Evolutionary conservation across 2,113 vertebrate genomes (phyloP), one percentile per base, ranked within the genome.

Genomic region (Rhinolophus ferrumequinum): DNA sequence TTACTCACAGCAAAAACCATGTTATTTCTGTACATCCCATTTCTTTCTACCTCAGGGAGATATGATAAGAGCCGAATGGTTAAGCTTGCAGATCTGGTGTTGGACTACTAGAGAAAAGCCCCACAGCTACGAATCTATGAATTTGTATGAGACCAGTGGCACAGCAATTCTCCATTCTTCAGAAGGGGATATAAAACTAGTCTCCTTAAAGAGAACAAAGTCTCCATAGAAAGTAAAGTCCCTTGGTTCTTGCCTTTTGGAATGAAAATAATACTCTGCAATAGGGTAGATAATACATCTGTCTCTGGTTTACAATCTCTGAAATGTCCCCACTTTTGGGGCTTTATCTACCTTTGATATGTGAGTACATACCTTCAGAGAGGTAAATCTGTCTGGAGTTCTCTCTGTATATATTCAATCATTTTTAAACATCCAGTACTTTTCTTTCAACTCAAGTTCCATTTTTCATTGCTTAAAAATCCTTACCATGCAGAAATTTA

Each of bases 401-500:
- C 44, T 86, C 11, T 82, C 2, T 60, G 16, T 54, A 30, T 44
- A 30, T 47, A 8, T 50, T 60, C 28, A 52, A 8, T 72, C 38
- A 72, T 28, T 33, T 67, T 80, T 83, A 60, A 73, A 38, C 12
- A 72, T 26, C 6, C 0, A 35, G 58, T 28, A 10, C 12, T 82
- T 83, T 30, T 72, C 12, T 75, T 77, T 95, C 13, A 66, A 44
- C 18, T 13, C 4, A 44, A 4, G 1, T 73, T 77, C 22, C 35
- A 77, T 24, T 76, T 90, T 94, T 88, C 16, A 38, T 52, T 94
- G 10, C 44, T 73, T n/a, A 67, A n/a, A 90, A 93, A 38, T 90
- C 21, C 18, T 77, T 19, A 67, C 0, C 18, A 28, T 87, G 9
- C 8, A 86, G 15, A 90, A 64, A 50, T 18, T 58, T 84, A 33